Percentiles rank a stretch among this genome's conserved stretches.
phyloP scores from a whole-genome alignment of 2,888 invertebrate genomes.

The Agrotis ipsilon region DNA sequence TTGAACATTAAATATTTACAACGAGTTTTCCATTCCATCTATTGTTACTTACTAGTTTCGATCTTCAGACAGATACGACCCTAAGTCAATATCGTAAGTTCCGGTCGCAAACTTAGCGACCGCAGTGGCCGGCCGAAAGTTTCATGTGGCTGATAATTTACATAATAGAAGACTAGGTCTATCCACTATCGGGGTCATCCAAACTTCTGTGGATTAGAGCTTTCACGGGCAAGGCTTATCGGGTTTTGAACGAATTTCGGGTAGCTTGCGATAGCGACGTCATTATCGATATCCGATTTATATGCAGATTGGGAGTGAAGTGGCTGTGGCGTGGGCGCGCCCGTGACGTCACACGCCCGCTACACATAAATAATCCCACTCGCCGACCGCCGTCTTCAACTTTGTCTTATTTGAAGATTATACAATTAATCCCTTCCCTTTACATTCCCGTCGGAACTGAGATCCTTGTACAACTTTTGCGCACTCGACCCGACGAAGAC shows the following conservation, averaged over 20 bases:
- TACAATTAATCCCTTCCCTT: constrained; percentile 83
- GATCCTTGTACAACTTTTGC: constrained; percentile 87
- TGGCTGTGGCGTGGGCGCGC: constrained; percentile 74
- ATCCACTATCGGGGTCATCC: constrained; percentile 89
- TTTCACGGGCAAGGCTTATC: constrained; percentile 89
- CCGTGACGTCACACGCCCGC: constrained; percentile 76
- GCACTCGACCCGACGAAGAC: constrained; percentile 87
- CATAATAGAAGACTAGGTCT: constrained; percentile 90
- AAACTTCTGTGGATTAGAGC: constrained; percentile 89
- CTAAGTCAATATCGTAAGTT: constrained; percentile 87
- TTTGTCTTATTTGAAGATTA: constrained; percentile 82
- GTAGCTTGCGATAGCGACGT: constrained; percentile 88
- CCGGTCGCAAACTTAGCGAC: constrained; percentile 84
- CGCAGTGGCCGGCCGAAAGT: constrained; percentile 86
- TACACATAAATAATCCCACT: constrained; percentile 79
- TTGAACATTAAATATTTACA: constrained; percentile 71
- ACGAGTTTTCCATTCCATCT: constrained; percentile 66
- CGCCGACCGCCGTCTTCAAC: constrained; percentile 77
- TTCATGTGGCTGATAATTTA: constrained; percentile 89
- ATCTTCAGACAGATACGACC: constrained; percentile 80
- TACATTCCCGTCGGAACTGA: constrained; percentile 81
- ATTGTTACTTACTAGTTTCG: constrained; percentile 75
- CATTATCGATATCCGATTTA: constrained; percentile 91
- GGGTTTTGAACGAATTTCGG: constrained; percentile 89
- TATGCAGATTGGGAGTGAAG: constrained; percentile 90